A percentile compares a stretch with the other conserved stretches of the same genome.
Conservation (phyloP, 2,888 invertebrate species). For the Tipula vernalis region DNA sequence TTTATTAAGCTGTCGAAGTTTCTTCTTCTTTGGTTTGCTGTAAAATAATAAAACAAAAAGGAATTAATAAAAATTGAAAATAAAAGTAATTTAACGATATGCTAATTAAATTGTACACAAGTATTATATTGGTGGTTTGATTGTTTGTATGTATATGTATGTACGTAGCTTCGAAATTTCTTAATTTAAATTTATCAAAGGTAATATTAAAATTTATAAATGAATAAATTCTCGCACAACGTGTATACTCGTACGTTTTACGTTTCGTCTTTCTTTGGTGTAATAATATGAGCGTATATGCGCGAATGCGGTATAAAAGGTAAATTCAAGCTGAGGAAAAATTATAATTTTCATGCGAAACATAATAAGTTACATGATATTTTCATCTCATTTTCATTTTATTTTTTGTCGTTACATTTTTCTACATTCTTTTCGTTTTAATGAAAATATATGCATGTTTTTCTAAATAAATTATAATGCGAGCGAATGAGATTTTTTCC, state of each 20-base stretch:
- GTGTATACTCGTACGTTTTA: not conserved
- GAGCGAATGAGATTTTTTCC: not conserved
- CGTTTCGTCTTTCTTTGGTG: not conserved
- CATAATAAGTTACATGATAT: constrained; percentile 4
- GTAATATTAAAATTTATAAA: not conserved
- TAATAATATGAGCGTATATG: not conserved
- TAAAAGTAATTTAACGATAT: not conserved
- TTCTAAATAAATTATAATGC: not conserved
- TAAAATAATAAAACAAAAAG: not conserved
- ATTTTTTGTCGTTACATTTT: not conserved
- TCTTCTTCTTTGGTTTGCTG: not conserved
- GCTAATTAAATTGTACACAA: not conserved
- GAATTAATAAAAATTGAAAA: not conserved
- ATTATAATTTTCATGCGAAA: not conserved
- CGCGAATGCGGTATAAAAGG: not conserved
- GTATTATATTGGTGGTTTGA: not conserved
- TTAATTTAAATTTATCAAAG: not conserved
- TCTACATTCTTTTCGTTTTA: not conserved
- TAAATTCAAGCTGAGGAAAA: not conserved
- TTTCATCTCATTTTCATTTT: not conserved
- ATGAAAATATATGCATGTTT: not conserved
- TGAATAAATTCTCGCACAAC: not conserved
- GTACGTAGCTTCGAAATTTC: not conserved
- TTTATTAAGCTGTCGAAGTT: not conserved
- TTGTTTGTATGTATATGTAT: not conserved